phyloP scores from a whole-genome alignment of 1,140 invertebrate genomes.

The Tribolium castaneum region DNA sequence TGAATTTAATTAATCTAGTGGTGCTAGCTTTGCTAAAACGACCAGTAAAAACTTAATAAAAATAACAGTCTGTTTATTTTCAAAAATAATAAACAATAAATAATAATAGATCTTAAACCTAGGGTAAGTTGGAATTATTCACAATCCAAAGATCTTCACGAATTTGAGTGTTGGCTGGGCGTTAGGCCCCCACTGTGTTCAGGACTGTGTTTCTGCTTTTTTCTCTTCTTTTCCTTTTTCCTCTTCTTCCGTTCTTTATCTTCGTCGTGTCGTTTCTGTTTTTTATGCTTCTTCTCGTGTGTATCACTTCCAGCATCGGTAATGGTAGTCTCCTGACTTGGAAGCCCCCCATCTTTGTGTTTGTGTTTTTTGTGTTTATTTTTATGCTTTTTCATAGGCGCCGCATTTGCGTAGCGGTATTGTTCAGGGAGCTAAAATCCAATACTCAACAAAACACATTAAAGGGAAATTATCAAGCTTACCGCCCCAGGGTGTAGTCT shows the following conservation, averaged over 20 bases:
- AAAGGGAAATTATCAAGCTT: slow-evolving; percentile 62
- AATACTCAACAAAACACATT: slow-evolving; percentile 1
- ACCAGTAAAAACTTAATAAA: neutral
- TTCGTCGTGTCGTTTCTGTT: slow-evolving; percentile 93
- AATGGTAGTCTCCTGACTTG: slow-evolving; percentile 76
- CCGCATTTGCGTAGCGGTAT: slow-evolving; percentile 92
- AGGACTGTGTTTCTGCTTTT: slow-evolving; percentile 93
- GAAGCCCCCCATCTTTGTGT: slow-evolving; percentile 84
- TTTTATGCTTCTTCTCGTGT: slow-evolving; percentile 96
- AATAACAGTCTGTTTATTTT: slow-evolving; percentile 38
- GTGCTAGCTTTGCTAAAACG: too few species aligned
- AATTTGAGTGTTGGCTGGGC: slow-evolving; percentile 73
- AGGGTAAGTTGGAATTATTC: slow-evolving; percentile 32
- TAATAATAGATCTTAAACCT: slow-evolving; percentile 24
- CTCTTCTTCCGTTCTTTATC: slow-evolving; percentile 94
- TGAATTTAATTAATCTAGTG: too few species aligned
- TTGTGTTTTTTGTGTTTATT: slow-evolving; percentile 96
- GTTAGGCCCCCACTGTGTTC: slow-evolving; percentile 81
- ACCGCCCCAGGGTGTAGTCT: slow-evolving; percentile 95
- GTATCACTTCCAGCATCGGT: slow-evolving; percentile 80
- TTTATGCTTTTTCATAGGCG: slow-evolving; percentile 92
- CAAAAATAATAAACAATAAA: slow-evolving; percentile 34
- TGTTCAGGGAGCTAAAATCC: slow-evolving; percentile 88
- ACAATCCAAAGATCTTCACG: slow-evolving; percentile 9
- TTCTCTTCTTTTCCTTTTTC: slow-evolving; percentile 95